Percentiles rank a stretch among this genome's conserved stretches.
Evolutionary conservation across 2,113 vertebrate species (phyloP).

Genomic region (Piliocolobus tephrosceles): DNA sequence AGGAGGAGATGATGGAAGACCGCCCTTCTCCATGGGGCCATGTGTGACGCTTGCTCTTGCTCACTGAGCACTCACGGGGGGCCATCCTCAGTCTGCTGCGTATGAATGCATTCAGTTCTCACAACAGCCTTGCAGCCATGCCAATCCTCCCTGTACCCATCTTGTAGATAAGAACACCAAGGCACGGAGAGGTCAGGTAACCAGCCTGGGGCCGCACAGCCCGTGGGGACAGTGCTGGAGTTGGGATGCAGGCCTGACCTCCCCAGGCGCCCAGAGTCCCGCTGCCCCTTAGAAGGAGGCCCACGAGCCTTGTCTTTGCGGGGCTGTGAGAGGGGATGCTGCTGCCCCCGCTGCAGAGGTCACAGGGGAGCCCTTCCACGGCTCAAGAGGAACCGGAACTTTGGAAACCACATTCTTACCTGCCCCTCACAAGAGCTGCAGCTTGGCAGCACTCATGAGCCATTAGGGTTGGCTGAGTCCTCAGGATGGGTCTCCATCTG

Average conservation of each 20-base stretch:
- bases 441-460: background rate
- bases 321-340: rapidly evolving
- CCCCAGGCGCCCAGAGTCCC: background rate
- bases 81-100: rapidly evolving
- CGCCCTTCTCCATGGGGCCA: background rate
- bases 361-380: background rate
- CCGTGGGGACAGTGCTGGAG: rapidly evolving
- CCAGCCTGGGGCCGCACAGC: rapidly evolving
- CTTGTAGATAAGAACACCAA: background rate
- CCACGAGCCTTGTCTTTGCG: rapidly evolving
- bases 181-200: rapidly evolving
- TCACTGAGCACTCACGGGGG: background rate
- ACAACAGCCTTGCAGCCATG: background rate
- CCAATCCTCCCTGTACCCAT: background rate
- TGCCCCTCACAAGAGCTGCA: background rate
- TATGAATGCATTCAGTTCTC: background rate
- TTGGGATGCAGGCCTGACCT: rapidly evolving
- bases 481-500: background rate
- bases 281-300: background rate
- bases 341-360: rapidly evolving
- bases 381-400: background rate
- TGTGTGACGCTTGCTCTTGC: rapidly evolving
- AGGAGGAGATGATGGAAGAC: background rate
- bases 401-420: constrained; percentile 18
- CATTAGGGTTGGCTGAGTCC: rapidly evolving